Evolutionary conservation across 1,140 invertebrate genomes (phyloP).

Genomic region (Cecropterus lyciades): DNA sequence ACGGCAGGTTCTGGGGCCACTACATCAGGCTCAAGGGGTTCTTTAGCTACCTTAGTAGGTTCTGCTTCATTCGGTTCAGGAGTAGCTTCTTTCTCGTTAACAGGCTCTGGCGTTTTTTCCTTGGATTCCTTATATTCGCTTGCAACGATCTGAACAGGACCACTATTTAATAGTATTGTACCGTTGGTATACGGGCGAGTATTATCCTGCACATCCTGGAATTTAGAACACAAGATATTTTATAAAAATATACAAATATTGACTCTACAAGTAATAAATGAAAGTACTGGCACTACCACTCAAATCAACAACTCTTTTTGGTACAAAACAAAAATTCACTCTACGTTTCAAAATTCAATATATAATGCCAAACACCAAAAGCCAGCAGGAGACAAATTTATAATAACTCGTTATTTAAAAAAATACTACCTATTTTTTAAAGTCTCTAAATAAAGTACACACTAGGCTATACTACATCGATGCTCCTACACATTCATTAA

Average conservation of each 20-base stretch:
- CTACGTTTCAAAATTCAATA: no score
- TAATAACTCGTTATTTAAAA: no score
- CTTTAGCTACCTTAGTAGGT: conserved; percentile 30
- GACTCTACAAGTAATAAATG: no score
- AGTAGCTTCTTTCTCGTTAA: conserved; percentile 44
- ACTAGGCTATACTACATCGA: conserved; percentile 3
- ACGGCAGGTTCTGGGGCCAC: conserved; percentile 21
- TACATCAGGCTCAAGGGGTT: conserved; percentile 32
- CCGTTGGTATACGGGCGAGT: conserved; percentile 79
- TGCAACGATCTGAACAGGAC: conserved; percentile 70
- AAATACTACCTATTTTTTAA: neutral
- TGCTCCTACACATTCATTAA: conserved; percentile 3
- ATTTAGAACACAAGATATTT: conserved; percentile 30
- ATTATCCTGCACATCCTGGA: conserved; percentile 75
- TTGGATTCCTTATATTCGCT: conserved; percentile 68
- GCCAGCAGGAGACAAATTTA: neutral
- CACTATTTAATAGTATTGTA: conserved; percentile 66
- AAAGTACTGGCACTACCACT: neutral
- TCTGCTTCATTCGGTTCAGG: conserved; percentile 47
- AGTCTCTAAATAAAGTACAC: neutral
- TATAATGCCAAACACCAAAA: neutral
- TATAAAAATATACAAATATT: neutral
- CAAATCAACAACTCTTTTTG: neutral
- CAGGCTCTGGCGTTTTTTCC: conserved; percentile 52
- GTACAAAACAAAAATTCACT: no score